These are phyloP conservation scores for Trachelus tabidus DNA, from an alignment of 2,888 invertebrate genomes.

Conservation along the genomic window DNA sequence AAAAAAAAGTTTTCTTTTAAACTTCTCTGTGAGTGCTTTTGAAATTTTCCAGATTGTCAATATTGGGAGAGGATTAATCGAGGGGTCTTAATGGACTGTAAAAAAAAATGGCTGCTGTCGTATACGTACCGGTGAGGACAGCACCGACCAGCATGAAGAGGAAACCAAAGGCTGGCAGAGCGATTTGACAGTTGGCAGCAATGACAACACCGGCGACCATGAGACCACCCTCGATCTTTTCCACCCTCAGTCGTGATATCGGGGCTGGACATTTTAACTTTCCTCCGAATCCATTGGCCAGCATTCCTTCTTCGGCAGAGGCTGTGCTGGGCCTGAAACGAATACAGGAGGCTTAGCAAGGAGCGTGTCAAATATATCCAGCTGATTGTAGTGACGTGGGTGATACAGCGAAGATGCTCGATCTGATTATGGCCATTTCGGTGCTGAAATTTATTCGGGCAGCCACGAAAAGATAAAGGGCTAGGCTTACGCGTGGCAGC, in stretches of 20 bases:
- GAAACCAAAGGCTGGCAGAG: slow-evolving; percentile 81
- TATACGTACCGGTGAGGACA: slow-evolving; percentile 76
- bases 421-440: no score
- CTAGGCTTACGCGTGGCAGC: no score
- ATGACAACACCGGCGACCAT: slow-evolving; percentile 82
- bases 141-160: slow-evolving; percentile 81
- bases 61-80: not conserved
- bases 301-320: slow-evolving; percentile 68
- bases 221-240: slow-evolving; percentile 81
- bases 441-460: no score
- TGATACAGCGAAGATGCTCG: no score
- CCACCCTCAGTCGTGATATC: slow-evolving; percentile 77
- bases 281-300: slow-evolving; percentile 50
- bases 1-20: not conserved
- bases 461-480: no score
- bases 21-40: no score
- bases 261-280: slow-evolving; percentile 73
- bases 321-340: slow-evolving; percentile 72
- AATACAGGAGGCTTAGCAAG: slow-evolving; percentile 8
- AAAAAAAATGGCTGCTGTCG: not conserved
- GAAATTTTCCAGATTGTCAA: no score
- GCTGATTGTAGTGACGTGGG: no score
- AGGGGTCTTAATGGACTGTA: not conserved
- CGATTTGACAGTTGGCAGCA: slow-evolving; percentile 82
- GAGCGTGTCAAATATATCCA: no score